Evolutionary conservation across 2,797 vertebrate genomes (phyloP).

Genomic region (Mallotus villosus): DNA sequence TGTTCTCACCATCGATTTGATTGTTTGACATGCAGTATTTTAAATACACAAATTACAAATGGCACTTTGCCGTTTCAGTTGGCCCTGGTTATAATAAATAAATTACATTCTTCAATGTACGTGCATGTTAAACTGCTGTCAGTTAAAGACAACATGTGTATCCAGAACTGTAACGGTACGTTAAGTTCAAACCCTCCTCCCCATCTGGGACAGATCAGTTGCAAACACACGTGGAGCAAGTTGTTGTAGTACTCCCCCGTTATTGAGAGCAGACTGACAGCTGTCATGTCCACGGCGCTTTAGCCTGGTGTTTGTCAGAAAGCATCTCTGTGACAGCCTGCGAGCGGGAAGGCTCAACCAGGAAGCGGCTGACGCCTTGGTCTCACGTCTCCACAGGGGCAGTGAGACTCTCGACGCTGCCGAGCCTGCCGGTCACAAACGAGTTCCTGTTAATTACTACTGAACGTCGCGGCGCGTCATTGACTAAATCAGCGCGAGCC

Average conservation of each 20-base stretch:
- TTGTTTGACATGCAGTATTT: no score
- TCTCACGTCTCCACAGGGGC: conserved; percentile 37
- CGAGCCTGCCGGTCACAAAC: not conserved
- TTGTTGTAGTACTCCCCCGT: conserved; percentile 56
- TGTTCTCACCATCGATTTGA: no score
- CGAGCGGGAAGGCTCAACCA: conserved; percentile 39
- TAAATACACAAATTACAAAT: no score
- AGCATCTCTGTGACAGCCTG: conserved; percentile 67
- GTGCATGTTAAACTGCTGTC: no score
- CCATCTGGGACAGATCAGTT: conserved; percentile 35
- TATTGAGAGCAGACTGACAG: conserved; percentile 71
- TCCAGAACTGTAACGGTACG: conserved; percentile 2
- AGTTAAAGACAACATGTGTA: no score
- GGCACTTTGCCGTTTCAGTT: no score
- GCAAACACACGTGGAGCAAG: conserved; percentile 48
- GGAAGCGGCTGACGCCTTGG: conserved; percentile 23
- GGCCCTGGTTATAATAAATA: no score
- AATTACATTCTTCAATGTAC: no score
- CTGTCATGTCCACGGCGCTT: conserved; percentile 72
- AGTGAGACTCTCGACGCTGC: conserved; percentile 24
- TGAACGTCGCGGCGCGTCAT: not conserved
- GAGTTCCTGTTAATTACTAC: not conserved
- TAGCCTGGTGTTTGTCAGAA: conserved; percentile 74
- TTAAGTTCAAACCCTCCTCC: conserved; percentile 4
- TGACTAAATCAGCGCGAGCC: not conserved